Conservation (phyloP, 2,797 vertebrate genomes). For the Anolis apletophallus region DNA sequence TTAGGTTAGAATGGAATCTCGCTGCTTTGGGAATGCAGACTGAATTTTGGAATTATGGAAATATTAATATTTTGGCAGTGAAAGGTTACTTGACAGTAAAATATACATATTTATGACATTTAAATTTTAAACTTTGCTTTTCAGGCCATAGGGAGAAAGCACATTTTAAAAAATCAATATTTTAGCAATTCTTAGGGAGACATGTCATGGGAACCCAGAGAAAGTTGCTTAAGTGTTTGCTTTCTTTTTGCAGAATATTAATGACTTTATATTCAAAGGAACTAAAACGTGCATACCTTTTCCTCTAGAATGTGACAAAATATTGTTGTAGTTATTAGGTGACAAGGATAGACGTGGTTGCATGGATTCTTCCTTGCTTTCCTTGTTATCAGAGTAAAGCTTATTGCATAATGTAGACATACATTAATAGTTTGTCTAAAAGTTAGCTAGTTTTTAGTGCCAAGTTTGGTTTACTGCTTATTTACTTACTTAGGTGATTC, state of each 20-base stretch:
- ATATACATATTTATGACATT: constrained; percentile 8
- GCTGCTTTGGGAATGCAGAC: background rate
- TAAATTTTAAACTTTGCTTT: constrained; percentile 10
- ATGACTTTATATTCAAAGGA: background rate
- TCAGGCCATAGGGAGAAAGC: background rate
- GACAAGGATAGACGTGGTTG: background rate
- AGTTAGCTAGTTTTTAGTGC: background rate
- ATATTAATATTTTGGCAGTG: constrained; percentile 14
- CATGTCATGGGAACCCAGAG: background rate
- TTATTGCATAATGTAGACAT: background rate
- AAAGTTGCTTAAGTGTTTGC: background rate
- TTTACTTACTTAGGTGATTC: too few species aligned
- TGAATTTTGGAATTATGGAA: constrained; percentile 14
- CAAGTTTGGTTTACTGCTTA: background rate
- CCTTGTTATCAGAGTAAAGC: background rate
- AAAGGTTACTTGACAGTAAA: background rate
- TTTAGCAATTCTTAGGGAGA: background rate
- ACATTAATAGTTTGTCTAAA: background rate
- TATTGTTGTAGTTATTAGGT: background rate
- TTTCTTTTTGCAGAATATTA: background rate
- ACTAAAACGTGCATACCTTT: background rate
- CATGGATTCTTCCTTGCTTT: background rate
- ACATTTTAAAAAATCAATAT: background rate
- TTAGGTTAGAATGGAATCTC: background rate
- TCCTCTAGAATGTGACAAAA: background rate